A percentile compares a stretch with the other conserved stretches of the same genome.
Conservation (phyloP, 2,888 invertebrate species). For the Beris chalybata region DNA sequence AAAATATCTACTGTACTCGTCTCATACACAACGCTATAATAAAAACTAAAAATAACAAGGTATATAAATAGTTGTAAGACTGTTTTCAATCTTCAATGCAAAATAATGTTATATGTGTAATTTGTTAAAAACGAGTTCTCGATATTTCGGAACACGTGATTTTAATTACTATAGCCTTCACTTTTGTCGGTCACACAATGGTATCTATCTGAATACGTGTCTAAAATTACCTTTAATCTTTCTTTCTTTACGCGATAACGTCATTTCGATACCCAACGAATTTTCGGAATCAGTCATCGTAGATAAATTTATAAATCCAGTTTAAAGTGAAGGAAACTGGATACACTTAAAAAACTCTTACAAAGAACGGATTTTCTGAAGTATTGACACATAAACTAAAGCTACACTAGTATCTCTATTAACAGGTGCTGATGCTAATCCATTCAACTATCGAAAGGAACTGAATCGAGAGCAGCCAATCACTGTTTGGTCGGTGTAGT, state of each 20-base stretch:
- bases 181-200: background rate
- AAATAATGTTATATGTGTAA: background rate
- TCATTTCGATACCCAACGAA: constrained; percentile 32
- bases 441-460: no score
- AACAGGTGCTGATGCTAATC: no score
- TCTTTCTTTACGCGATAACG: constrained; percentile 27
- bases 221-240: constrained; percentile 15
- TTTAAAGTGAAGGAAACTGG: no score
- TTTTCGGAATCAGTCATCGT: constrained; percentile 33
- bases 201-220: background rate
- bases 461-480: no score
- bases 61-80: background rate
- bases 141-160: background rate
- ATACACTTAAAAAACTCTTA: no score
- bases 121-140: background rate
- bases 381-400: no score
- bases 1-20: background rate
- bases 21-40: background rate
- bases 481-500: no score
- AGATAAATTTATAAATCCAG: background rate
- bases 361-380: no score
- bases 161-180: background rate
- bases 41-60: constrained; percentile 1
- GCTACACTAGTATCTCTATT: no score
- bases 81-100: background rate